Conservation (phyloP, 1,140 invertebrate species). For the Penaeus indicus region DNA sequence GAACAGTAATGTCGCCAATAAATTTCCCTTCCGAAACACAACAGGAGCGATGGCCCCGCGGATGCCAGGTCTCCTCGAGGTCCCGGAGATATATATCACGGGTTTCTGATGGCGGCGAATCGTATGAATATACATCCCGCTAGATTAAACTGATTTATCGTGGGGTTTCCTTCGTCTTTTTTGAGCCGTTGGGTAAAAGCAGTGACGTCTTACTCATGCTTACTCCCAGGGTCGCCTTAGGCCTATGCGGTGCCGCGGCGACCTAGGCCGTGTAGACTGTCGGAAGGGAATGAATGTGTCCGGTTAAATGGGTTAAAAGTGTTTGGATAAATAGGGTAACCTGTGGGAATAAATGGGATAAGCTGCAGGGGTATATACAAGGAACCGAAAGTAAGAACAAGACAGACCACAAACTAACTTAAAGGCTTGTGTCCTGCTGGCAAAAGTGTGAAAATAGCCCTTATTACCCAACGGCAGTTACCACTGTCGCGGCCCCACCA, state of each 20-base stretch:
- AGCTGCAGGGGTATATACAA: not conserved
- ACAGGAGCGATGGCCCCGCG: constrained; percentile 11
- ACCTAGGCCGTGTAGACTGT: constrained; percentile 26
- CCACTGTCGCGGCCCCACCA: constrained; percentile 41
- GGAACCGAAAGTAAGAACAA: constrained; percentile 16
- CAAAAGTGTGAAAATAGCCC: constrained; percentile 35
- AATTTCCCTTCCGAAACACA: constrained; percentile 61
- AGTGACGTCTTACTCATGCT: constrained; percentile 50
- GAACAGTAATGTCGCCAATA: constrained; percentile 61
- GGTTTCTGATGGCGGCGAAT: not conserved
- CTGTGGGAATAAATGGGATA: constrained; percentile 39
- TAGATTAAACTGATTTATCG: constrained; percentile 42
- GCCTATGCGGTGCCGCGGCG: not conserved
- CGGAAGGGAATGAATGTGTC: constrained; percentile 47
- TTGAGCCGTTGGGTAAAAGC: not conserved
- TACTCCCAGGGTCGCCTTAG: constrained; percentile 6
- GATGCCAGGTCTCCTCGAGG: too few relatives aligned
- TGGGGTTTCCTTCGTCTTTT: not conserved
- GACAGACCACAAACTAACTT: not conserved
- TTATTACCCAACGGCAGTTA: constrained; percentile 46
- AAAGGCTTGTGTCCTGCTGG: constrained; percentile 3
- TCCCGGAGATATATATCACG: too few relatives aligned
- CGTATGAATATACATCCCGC: constrained; percentile 30
- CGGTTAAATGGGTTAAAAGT: constrained; percentile 46
- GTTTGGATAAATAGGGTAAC: constrained; percentile 48